Base-by-base conservation (phyloP, 1,140 invertebrate species). In the Aphelenchoides fujianensis region DNA sequence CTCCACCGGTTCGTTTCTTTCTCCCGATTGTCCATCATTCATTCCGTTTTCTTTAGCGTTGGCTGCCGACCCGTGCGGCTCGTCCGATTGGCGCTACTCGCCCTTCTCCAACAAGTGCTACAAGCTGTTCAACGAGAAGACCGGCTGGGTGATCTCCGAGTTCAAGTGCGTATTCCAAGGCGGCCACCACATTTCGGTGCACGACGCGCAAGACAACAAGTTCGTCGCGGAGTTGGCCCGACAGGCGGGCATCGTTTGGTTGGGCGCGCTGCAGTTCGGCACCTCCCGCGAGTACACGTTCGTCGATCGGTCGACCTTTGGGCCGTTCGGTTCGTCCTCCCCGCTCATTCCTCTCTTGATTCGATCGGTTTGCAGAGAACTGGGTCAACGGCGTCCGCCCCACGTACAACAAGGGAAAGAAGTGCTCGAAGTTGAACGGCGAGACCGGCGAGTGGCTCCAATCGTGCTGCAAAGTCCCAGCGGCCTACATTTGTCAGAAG, bases 211-310 rank as follows among this genome's bases (percentile, higher is more conserved):
- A 57, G 61, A 74, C 30, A 74, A 75, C 34, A 32, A 67, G 53
- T 75, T 34, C 37, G 27, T 74, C 3, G 35, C 70, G 31, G 59
- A 77, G 62, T 48, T 79, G 34, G 77, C 72, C 16, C 36, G 34
- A 54, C 69, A 34, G 30, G 36, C 61, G 19, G 71, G 36, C 28
- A 53, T 79, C n/a, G 54, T 77, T 5, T 77, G 76, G 76, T 61
- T 77, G 9, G 76, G 76, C 28, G 78, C 78, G n/a, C 70, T 62
- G 27, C 76, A 79, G 61, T 79, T 69, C n/a, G 78, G 78, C 30
- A 59, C 66, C 16, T 63, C 64, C 23, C 54, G 34, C 3, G 62
- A 77, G 34, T 77, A 77, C 54, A 28, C 68, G 5, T 77, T 76
- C 76, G 37, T 62, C 23, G 76, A 77, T 34, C 41, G 41, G 41